A percentile compares a stretch with the other conserved stretches of the same genome.
phyloP scores from a whole-genome alignment of 2,797 vertebrate species.

The Glyptemys insculpta region DNA sequence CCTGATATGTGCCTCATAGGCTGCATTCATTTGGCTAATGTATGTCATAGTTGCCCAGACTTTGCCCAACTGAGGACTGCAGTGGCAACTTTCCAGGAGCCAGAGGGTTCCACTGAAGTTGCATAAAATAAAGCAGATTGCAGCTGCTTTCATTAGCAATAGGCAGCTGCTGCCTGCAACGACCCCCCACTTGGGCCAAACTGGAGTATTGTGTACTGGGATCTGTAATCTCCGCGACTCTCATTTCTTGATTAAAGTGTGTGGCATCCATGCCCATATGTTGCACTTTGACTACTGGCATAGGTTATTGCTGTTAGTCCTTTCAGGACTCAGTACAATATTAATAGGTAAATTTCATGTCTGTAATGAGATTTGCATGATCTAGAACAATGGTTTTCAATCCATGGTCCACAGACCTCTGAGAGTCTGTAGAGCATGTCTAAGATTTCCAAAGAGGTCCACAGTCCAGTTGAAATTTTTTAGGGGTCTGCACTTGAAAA shows the following conservation, averaged over 20 bases:
- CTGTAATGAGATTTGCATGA: not conserved
- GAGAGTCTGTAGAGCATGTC: not conserved
- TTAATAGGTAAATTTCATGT: not conserved
- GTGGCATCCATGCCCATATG: fast-evolving
- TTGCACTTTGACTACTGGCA: fast-evolving
- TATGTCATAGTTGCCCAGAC: not conserved
- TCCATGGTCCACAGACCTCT: not conserved
- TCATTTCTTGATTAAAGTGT: fast-evolving
- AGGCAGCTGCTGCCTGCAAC: not conserved
- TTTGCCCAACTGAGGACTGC: not conserved
- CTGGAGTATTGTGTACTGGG: not conserved
- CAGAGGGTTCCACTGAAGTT: not conserved
- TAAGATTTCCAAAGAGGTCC: not conserved
- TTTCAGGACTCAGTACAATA: fast-evolving
- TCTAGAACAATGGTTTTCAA: not conserved
- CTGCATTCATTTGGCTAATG: not conserved
- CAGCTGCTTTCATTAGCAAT: not conserved
- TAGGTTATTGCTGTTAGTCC: not conserved
- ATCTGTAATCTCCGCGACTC: fast-evolving
- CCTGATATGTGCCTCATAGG: not conserved
- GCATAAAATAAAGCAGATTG: not conserved
- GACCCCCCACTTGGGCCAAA: fast-evolving
- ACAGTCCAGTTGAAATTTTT: not conserved
- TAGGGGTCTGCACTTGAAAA: not conserved
- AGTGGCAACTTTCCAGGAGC: not conserved